Evolutionary conservation across 2,888 invertebrate species (phyloP).

Genomic region (Platerodrilus igneus): DNA sequence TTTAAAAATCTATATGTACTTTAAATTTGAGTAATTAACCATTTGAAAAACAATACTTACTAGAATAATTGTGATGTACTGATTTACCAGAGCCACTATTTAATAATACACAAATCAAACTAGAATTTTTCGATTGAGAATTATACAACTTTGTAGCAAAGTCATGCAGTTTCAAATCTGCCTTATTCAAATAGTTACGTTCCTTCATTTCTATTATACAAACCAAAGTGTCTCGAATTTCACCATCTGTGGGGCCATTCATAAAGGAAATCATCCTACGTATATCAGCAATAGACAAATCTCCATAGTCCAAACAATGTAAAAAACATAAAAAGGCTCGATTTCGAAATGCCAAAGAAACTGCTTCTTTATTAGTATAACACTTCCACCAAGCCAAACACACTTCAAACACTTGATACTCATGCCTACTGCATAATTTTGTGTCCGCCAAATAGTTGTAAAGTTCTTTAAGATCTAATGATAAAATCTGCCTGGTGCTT

Average conservation of each 20-base stretch:
- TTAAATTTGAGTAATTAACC: too few relatives aligned
- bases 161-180: too few relatives aligned
- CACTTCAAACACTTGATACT: constrained; percentile 42
- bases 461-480: constrained; percentile 38
- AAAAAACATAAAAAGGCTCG: constrained; percentile 35
- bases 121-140: too few relatives aligned
- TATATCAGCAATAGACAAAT: constrained; percentile 31
- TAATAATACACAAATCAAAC: too few relatives aligned
- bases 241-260: constrained; percentile 31
- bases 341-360: constrained; percentile 8
- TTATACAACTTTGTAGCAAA: too few relatives aligned
- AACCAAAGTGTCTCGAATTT: constrained; percentile 33
- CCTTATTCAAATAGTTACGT: too few relatives aligned
- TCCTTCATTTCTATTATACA: constrained; percentile 29
- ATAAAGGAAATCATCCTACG: constrained; percentile 36
- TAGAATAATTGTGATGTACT: too few relatives aligned
- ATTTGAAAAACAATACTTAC: too few relatives aligned
- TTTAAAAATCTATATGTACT: too few relatives aligned
- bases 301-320: constrained; percentile 38
- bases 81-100: too few relatives aligned
- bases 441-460: constrained; percentile 42
- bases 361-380: constrained; percentile 33
- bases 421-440: constrained; percentile 36
- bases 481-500: constrained; percentile 33
- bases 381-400: constrained; percentile 46